These are phyloP conservation scores for Drosophila pandora DNA, from an alignment of 1,140 invertebrate genomes.

Conservation along the genomic window DNA sequence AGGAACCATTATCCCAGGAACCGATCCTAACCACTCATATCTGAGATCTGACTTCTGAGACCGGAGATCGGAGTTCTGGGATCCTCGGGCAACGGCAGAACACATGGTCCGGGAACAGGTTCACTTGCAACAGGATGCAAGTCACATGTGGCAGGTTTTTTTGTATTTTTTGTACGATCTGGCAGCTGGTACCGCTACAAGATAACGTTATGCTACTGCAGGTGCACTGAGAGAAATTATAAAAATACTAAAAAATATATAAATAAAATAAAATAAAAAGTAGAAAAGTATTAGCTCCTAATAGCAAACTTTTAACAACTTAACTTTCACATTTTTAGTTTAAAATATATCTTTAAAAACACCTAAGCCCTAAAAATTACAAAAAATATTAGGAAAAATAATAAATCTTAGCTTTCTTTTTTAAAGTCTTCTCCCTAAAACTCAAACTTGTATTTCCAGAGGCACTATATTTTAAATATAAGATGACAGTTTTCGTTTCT, in stretches of 20 bases:
- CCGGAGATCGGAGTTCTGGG: background rate
- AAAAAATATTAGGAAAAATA: background rate
- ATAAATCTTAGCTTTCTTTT: conserved; percentile 22
- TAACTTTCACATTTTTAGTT: too few species aligned
- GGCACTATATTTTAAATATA: conserved; percentile 3
- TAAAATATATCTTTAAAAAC: too few species aligned
- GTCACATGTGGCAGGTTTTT: conserved; percentile 17
- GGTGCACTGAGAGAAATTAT: background rate
- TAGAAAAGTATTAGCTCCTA: too few species aligned
- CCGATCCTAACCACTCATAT: background rate
- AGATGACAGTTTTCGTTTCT: background rate
- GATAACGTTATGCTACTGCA: conserved; percentile 1
- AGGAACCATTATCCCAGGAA: background rate
- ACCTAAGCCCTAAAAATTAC: too few species aligned
- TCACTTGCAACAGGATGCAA: conserved; percentile 26
- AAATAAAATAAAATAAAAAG: background rate
- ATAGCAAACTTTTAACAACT: too few species aligned
- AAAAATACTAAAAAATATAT: background rate
- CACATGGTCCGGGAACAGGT: conserved; percentile 27
- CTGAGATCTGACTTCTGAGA: background rate
- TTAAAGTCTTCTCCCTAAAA: background rate
- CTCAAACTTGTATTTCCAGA: background rate
- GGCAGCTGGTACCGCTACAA: conserved; percentile 24
- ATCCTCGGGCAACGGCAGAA: background rate
- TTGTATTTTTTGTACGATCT: background rate